A percentile compares a stretch with the other conserved stretches of the same genome.
phyloP scores from a whole-genome alignment of 2,797 vertebrate species.

The Propithecus deckenii region DNA sequence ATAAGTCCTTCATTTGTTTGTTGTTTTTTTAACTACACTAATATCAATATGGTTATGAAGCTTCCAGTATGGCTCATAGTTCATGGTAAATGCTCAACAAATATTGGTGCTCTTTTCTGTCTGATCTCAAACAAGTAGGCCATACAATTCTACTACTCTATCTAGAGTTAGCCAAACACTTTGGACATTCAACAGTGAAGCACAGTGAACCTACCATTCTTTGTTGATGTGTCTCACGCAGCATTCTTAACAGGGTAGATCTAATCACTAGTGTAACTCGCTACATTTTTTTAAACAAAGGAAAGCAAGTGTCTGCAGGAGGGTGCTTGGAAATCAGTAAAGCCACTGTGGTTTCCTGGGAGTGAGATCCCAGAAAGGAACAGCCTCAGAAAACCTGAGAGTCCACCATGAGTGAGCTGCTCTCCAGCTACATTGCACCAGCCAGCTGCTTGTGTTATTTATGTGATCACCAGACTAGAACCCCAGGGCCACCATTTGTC shows the following conservation, averaged over 20 bases:
- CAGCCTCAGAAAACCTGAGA: background rate
- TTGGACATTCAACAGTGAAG: background rate
- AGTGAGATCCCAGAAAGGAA: background rate
- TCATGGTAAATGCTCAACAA: background rate
- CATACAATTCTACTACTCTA: background rate
- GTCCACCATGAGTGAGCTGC: rapidly evolving
- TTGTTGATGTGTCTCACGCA: background rate
- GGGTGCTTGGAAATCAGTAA: background rate
- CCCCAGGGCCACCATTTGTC: background rate
- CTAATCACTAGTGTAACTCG: background rate
- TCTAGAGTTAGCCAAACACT: background rate
- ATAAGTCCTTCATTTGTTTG: background rate
- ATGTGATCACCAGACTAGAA: background rate
- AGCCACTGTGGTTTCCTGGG: background rate
- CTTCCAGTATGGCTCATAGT: background rate
- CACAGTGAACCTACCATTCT: background rate
- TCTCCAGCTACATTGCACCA: background rate
- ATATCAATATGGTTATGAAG: background rate
- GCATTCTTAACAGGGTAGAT: background rate
- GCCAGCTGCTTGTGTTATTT: background rate
- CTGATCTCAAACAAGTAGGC: background rate
- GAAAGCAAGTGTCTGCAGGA: background rate
- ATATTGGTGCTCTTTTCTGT: background rate
- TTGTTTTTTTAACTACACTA: background rate
- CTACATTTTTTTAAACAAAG: background rate